These are phyloP conservation scores for Hylaea fasciaria DNA, from an alignment of 2,888 invertebrate species.

Conservation along the genomic window DNA sequence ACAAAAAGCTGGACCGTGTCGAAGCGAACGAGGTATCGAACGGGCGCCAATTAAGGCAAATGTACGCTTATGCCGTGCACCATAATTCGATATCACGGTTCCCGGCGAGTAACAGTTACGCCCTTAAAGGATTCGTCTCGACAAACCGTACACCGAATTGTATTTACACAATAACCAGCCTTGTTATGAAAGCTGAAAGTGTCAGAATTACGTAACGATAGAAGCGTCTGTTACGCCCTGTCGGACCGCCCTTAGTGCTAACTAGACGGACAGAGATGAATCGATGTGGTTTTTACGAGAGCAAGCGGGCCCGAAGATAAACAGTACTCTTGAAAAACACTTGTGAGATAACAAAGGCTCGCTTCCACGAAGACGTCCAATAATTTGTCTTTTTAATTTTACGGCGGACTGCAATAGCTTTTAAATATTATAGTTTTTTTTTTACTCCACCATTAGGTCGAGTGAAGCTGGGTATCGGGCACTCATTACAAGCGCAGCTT, in stretches of 20 bases:
- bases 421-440: slow-evolving; percentile 75
- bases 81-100: slow-evolving; percentile 81
- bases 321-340: slow-evolving; percentile 84
- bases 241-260: slow-evolving; percentile 77
- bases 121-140: slow-evolving; percentile 75
- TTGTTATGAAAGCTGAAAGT: slow-evolving; percentile 82
- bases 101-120: slow-evolving; percentile 71
- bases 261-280: slow-evolving; percentile 78
- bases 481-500: slow-evolving; percentile 73
- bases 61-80: slow-evolving; percentile 77
- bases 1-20: slow-evolving; percentile 68
- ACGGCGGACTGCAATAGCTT: slow-evolving; percentile 81
- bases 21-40: slow-evolving; percentile 72
- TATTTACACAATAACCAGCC: slow-evolving; percentile 77
- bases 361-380: slow-evolving; percentile 84
- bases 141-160: slow-evolving; percentile 62
- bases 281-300: slow-evolving; percentile 60
- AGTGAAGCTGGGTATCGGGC: slow-evolving; percentile 67
- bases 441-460: slow-evolving; percentile 77
- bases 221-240: slow-evolving; percentile 82
- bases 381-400: slow-evolving; percentile 86
- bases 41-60: slow-evolving; percentile 80
- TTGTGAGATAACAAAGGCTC: slow-evolving; percentile 84
- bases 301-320: slow-evolving; percentile 71
- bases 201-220: slow-evolving; percentile 81